Percentiles rank a stretch among this genome's conserved stretches.
phyloP scores from a whole-genome alignment of 2,113 vertebrate species.

The Pollimyrus isidori region DNA sequence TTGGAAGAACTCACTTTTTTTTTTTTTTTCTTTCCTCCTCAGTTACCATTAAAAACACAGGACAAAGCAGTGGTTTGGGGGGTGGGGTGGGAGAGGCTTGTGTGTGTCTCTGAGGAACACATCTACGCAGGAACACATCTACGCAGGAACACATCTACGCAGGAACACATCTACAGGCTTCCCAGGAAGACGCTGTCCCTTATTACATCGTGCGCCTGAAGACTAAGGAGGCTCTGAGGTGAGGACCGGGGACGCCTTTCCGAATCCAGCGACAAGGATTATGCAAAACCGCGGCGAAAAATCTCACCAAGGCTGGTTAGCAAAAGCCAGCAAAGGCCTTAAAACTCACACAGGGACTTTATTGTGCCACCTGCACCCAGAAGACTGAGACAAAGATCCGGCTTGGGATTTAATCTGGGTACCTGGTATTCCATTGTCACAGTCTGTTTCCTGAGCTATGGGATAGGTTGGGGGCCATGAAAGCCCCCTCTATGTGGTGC shows the following conservation, averaged over 20 bases:
- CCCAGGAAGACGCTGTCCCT: background rate
- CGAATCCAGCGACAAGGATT: background rate
- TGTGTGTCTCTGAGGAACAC: background rate
- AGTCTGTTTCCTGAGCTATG: slow-evolving; percentile 33
- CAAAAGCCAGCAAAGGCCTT: background rate
- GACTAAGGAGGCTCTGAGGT: background rate
- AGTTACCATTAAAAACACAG: background rate
- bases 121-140: background rate
- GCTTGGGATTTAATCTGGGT: slow-evolving; percentile 14
- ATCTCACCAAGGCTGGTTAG: background rate
- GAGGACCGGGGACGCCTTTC: background rate
- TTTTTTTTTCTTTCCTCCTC: background rate
- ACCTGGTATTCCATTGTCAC: slow-evolving; percentile 40
- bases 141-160: background rate
- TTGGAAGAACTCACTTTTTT: slow-evolving; percentile 35
- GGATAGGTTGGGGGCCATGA: slow-evolving; percentile 48
- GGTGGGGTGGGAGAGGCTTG: background rate
- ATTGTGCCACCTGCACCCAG: background rate
- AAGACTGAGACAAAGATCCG: slow-evolving; percentile 2
- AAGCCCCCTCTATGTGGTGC: slow-evolving; percentile 38
- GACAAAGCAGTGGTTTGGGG: slow-evolving; percentile 17
- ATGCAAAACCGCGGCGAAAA: background rate
- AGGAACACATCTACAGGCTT: background rate
- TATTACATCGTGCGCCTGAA: background rate
- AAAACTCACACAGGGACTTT: background rate